Evolutionary conservation across 1,140 invertebrate species (phyloP), one percentile per base, ranked within the genome.

Genomic region (Cyrtorhinus lividipennis): DNA sequence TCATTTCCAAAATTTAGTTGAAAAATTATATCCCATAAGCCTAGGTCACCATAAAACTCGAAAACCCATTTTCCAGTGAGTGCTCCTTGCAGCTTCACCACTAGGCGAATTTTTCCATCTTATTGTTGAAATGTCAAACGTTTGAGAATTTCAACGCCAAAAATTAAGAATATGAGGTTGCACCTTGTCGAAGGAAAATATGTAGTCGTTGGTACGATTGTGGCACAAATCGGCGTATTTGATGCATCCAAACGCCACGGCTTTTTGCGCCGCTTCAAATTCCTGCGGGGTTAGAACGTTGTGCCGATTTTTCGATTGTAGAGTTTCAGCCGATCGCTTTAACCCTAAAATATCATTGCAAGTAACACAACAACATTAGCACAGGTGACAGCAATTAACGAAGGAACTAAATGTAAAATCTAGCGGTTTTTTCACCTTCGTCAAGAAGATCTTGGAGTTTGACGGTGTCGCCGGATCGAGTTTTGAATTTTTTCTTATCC

Each of bases 401-500:
- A n/a, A n/a, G n/a, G n/a, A n/a, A n/a, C n/a, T n/a, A 2, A n/a
- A n/a, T n/a, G n/a, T n/a, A n/a, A n/a, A n/a, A n/a, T n/a, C n/a
- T 38, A 38, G 30, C 30, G 30, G 5, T 38, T 15, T 46, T 22
- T n/a, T n/a, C 72, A 77, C 88, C 96, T 82, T 99, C 96, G 71
- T 98, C 87, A 3, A 99, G 75, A n/a, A 99, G 77, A 68, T 97
- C 90, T 10, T 81, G 79, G 0, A 99, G 76, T 66, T 90, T 84
- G 0, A 99, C 85, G 5, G 94, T 96, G 67, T 99, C 95, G 3
- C 96, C 95, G 26, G 95, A 98, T 61, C 97, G 81, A 0, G 96
- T 99, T 77, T 99, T 99, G 71, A 99, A 98, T 74, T 98, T 99
- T 72, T 99, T 99, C 73, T 90, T 95, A 77, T 99, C 95, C 76